phyloP scores from a whole-genome alignment of 2,888 invertebrate genomes.

The Itoplectis maculator region DNA sequence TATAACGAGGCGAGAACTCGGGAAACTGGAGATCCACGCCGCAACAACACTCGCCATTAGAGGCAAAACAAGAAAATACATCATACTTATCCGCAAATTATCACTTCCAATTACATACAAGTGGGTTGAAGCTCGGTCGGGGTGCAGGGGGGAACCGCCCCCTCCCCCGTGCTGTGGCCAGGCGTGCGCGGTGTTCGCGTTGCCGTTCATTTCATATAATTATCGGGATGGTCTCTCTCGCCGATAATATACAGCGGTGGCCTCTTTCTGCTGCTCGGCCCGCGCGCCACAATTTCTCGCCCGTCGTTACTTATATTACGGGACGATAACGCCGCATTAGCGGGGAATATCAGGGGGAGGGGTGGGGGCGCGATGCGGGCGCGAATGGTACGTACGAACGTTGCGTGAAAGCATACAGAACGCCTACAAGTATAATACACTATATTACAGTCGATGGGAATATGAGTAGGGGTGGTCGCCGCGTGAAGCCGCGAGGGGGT shows the following conservation, averaged over 20 bases:
- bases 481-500: slow-evolving; percentile 11
- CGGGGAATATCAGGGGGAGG: slow-evolving; percentile 67
- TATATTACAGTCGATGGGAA: slow-evolving; percentile 54
- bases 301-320: slow-evolving; percentile 70
- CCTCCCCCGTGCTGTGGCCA: slow-evolving; percentile 33
- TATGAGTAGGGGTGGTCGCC: slow-evolving; percentile 25
- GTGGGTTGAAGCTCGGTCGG: slow-evolving; percentile 6
- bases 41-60: slow-evolving; percentile 29
- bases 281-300: slow-evolving; percentile 37
- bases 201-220: slow-evolving; percentile 80
- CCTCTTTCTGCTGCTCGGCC: slow-evolving; percentile 20
- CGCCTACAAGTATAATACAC: slow-evolving; percentile 46
- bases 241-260: slow-evolving; percentile 71
- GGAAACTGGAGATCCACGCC: slow-evolving; percentile 7
- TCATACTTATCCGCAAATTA: slow-evolving; percentile 76
- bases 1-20: background rate
- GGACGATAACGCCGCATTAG: slow-evolving; percentile 74
- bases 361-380: background rate
- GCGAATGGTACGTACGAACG: background rate
- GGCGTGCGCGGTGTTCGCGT: slow-evolving; percentile 60
- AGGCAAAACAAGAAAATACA: slow-evolving; percentile 75
- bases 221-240: slow-evolving; percentile 74
- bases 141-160: slow-evolving; percentile 37
- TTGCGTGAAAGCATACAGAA: slow-evolving; percentile 31
- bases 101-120: slow-evolving; percentile 75